Evolutionary conservation across 2,113 vertebrate genomes (phyloP).

Genomic region (Anhinga anhinga): DNA sequence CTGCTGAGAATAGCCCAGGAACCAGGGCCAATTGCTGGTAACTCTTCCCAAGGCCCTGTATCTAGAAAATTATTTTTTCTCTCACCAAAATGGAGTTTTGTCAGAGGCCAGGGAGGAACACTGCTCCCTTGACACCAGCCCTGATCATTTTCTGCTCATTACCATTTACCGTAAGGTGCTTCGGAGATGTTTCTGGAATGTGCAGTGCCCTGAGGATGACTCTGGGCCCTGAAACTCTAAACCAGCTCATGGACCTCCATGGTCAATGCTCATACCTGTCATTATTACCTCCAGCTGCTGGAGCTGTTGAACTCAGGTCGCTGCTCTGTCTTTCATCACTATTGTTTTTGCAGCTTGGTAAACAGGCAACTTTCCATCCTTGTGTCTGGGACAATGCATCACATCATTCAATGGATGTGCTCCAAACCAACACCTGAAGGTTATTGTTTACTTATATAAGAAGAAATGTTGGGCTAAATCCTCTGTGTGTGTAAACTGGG

Average conservation of each 20-base stretch:
- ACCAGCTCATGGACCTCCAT: not conserved
- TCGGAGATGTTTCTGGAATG: not conserved
- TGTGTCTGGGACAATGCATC: not conserved
- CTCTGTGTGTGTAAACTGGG: not conserved
- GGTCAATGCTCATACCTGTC: not conserved
- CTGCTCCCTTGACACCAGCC: not conserved
- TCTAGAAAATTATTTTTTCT: not conserved
- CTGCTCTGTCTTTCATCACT: not conserved
- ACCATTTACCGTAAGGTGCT: not conserved
- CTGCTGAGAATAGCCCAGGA: not conserved
- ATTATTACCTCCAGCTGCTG: not conserved
- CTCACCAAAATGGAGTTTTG: not conserved
- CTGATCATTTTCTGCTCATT: not conserved
- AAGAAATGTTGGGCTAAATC: not conserved
- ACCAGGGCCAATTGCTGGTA: not conserved
- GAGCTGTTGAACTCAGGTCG: not conserved
- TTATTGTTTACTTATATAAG: not conserved
- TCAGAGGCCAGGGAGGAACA: not conserved
- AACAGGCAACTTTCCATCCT: not conserved
- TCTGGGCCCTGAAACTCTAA: slow-evolving; percentile 29
- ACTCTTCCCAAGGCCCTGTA: not conserved
- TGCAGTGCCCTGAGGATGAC: not conserved
- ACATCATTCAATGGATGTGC: not conserved
- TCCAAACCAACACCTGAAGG: not conserved
- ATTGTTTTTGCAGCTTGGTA: not conserved